Evolutionary conservation across 2,113 vertebrate species (phyloP).

Genomic region (Heloderma charlesbogerti): DNA sequence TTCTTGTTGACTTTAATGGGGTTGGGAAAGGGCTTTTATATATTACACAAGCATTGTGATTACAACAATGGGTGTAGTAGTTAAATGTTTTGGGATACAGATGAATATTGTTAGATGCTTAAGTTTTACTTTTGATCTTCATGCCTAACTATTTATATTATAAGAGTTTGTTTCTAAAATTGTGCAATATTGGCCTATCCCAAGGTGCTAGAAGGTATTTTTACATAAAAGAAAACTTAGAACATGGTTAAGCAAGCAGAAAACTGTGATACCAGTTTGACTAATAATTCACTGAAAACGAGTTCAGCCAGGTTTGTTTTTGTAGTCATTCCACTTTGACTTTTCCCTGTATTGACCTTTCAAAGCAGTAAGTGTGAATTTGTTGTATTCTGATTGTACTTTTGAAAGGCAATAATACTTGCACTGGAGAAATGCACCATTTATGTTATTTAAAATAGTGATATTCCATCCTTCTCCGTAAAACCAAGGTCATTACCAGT

Average conservation of each 20-base stretch:
- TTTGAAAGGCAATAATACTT: conserved; percentile 60
- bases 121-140: conserved; percentile 74
- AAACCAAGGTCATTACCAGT: not conserved
- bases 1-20: not conserved
- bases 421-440: not conserved
- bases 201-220: conserved; percentile 76
- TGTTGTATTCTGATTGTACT: conserved; percentile 32
- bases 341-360: conserved; percentile 57
- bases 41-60: conserved; percentile 72
- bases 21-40: not conserved
- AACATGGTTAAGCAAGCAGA: conserved; percentile 80
- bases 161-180: conserved; percentile 66
- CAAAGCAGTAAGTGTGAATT: conserved; percentile 46
- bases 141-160: conserved; percentile 62
- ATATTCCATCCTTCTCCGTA: not conserved
- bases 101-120: conserved; percentile 67
- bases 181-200: conserved; percentile 75
- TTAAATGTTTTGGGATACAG: conserved; percentile 75
- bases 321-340: conserved; percentile 57
- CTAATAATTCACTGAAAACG: conserved; percentile 74
- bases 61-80: conserved; percentile 72
- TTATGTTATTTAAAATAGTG: not conserved
- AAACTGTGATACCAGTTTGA: conserved; percentile 74
- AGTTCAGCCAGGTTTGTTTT: conserved; percentile 74
- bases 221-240: conserved; percentile 60